These are phyloP conservation scores for Caranx melampygus DNA, from an alignment of 2,113 vertebrate species.

Conservation along the genomic window DNA sequence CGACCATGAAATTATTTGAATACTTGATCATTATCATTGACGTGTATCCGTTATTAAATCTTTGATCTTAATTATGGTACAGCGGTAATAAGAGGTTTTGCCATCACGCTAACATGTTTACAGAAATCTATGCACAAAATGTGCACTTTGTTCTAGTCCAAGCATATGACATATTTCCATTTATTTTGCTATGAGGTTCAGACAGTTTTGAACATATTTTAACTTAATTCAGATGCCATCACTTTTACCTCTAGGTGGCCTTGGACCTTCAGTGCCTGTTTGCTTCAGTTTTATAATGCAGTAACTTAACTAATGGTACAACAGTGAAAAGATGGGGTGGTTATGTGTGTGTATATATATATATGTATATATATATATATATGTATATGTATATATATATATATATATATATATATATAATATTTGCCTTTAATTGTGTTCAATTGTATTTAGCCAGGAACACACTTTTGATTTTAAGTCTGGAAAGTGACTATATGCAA, in stretches of 20 bases:
- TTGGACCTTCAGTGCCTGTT: constrained; percentile 29
- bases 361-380: too few species aligned
- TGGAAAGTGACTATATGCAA: background rate
- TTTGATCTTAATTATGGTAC: constrained; percentile 21
- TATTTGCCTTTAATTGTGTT: constrained; percentile 6
- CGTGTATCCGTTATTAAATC: background rate
- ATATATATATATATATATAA: background rate
- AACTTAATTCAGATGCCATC: background rate
- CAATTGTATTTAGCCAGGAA: constrained; percentile 8
- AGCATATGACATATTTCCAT: constrained; percentile 15
- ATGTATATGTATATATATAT: too few species aligned
- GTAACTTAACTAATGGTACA: constrained; percentile 7
- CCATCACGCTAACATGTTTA: constrained; percentile 52
- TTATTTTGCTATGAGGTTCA: constrained; percentile 9
- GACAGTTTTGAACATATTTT: constrained; percentile 19
- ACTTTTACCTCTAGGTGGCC: constrained; percentile 16
- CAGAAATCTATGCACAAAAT: constrained; percentile 35
- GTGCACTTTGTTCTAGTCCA: constrained; percentile 16
- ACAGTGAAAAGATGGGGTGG: background rate
- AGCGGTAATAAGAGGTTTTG: constrained; percentile 34
- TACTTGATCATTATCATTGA: background rate
- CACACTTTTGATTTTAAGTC: background rate
- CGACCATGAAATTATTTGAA: background rate
- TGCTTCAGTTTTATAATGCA: constrained; percentile 16
- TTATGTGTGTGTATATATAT: background rate